Base-by-base conservation (phyloP, 1,140 invertebrate genomes). In the Harlomillsia oculata region DNA sequence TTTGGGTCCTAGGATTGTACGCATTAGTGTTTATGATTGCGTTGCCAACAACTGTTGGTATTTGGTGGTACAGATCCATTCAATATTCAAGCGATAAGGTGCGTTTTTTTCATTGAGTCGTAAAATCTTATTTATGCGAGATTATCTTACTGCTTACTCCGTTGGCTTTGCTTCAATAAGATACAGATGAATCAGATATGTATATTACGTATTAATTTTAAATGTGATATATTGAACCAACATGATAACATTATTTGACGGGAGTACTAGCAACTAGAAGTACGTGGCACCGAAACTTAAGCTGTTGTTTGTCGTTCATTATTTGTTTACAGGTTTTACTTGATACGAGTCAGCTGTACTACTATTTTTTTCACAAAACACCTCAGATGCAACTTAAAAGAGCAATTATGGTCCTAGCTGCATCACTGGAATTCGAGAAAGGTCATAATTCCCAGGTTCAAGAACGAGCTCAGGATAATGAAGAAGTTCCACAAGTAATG, bases 51-150 rank as follows among this genome's bases (percentile, higher is more conserved):
- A 83, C 84, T 62, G 86, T 98, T 62, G 94, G 94, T 41, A 88
- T 89, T 66, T 99, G 97, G 96, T 99, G 97, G 97, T 96, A 97
- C 72, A 82, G 87, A 56, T 96, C 92, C 44, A 97, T 97, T 60
- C 84, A 92, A 68, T 99, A 91, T 72, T 93, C 89, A 63, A 90
- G 89, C 63, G 92, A 95, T 71, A 87, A 94, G 78, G 80, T 83
- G 69, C 69, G 62, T 77, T 21, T 64, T 79, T 29, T 20, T 41
- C n/a, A 26, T 18, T n/a, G n/a, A n/a, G n/a, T n/a, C n/a, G n/a
- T n/a, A n/a, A n/a, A n/a, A n/a, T n/a, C n/a, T n/a, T n/a, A n/a
- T n/a, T n/a, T n/a, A n/a, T n/a, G n/a, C n/a, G n/a, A n/a, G n/a
- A n/a, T n/a, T n/a, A n/a, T n/a, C n/a, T n/a, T n/a, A n/a, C n/a